Evolutionary conservation across 92 coral and sea anemone genomes (phyloP).

Genomic region (Galaxea fascicularis): DNA sequence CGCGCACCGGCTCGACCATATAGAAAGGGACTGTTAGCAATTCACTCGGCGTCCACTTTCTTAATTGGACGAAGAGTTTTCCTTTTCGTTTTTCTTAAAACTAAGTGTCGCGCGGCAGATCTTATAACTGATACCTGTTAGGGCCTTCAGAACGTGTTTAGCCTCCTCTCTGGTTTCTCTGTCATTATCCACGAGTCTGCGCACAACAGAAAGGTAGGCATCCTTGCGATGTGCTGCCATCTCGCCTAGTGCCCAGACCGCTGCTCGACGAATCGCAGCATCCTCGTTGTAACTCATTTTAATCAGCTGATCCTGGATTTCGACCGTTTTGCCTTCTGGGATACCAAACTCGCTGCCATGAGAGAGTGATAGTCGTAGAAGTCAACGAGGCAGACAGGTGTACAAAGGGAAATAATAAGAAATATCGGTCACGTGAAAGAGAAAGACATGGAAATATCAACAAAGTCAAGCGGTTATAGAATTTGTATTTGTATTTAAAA

Average conservation of each 20-base stretch:
- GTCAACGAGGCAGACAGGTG: background rate
- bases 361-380: background rate
- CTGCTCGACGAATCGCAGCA: slow-evolving; percentile 37
- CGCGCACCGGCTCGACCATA: too few species aligned
- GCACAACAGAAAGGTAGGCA: slow-evolving; percentile 67
- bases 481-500: too few species aligned
- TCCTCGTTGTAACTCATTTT: slow-evolving; percentile 49
- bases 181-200: slow-evolving; percentile 73
- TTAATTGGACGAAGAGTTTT: too few species aligned
- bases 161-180: slow-evolving; percentile 68
- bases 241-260: slow-evolving; percentile 65
- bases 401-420: background rate
- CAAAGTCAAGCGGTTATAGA: too few species aligned
- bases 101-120: background rate
- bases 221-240: slow-evolving; percentile 60
- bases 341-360: slow-evolving; percentile 63
- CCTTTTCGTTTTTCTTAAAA: too few species aligned
- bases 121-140: slow-evolving; percentile 55
- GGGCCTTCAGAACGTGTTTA: slow-evolving; percentile 58
- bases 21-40: too few species aligned
- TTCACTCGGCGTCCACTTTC: too few species aligned
- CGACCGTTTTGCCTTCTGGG: slow-evolving; percentile 57
- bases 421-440: too few species aligned
- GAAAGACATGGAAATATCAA: too few species aligned
- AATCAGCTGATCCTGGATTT: slow-evolving; percentile 54